These are phyloP conservation scores for Dissostichus mawsoni DNA, from an alignment of 2,113 vertebrate species.

Conservation along the genomic window DNA sequence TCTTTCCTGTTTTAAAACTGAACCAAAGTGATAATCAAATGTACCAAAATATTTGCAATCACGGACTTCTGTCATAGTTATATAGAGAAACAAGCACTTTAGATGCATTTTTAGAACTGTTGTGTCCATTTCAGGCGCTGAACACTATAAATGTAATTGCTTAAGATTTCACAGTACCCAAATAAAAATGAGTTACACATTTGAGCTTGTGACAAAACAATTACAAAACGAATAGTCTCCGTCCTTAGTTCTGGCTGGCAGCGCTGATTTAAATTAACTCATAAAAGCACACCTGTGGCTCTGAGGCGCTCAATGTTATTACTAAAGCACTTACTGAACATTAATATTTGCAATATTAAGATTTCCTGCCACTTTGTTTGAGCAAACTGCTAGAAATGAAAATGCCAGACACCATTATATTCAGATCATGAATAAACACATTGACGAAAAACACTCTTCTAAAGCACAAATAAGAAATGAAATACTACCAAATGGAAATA, in stretches of 20 bases:
- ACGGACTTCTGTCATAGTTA: not conserved
- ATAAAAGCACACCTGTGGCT: slow-evolving; percentile 39
- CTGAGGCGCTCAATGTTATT: not conserved
- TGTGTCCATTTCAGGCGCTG: not conserved
- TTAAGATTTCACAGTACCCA: not conserved
- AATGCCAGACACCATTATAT: not conserved
- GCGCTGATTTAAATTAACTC: slow-evolving; percentile 19
- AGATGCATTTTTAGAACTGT: not conserved
- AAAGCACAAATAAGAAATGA: slow-evolving; percentile 2
- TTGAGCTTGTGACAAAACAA: slow-evolving; percentile 12
- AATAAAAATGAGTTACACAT: not conserved
- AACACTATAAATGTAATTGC: not conserved
- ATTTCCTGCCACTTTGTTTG: slow-evolving; percentile 9
- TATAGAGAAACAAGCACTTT: not conserved
- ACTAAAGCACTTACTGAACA: slow-evolving; percentile 16
- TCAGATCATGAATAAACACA: slow-evolving; percentile 14
- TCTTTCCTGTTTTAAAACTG: no score
- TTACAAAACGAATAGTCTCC: not conserved
- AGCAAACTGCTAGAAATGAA: slow-evolving; percentile 2
- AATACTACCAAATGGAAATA: slow-evolving; percentile 7
- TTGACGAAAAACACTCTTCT: slow-evolving; percentile 3
- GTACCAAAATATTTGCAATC: not conserved
- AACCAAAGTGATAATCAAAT: not conserved
- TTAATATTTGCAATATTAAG: not conserved
- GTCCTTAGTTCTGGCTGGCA: not conserved